Evolutionary conservation across 2,888 invertebrate genomes (phyloP).

Genomic region (Eristalinus sepulchralis): DNA sequence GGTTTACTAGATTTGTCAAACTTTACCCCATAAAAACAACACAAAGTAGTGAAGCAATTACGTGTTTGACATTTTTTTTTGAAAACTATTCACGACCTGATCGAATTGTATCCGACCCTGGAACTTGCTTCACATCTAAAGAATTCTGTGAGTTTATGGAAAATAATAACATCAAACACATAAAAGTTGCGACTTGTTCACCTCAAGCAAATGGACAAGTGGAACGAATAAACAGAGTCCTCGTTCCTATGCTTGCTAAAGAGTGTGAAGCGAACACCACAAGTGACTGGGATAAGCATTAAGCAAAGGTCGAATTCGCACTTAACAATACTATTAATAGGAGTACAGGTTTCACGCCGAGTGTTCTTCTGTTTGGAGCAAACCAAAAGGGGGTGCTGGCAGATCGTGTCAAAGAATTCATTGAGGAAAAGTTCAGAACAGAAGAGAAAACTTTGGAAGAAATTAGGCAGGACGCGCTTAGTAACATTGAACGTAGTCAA

Average conservation of each 20-base stretch:
- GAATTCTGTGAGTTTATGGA: too few species aligned
- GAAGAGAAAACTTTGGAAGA: too few species aligned
- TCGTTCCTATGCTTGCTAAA: too few species aligned
- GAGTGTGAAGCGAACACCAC: neutral
- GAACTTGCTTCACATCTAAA: too few species aligned
- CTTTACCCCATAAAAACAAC: conserved; percentile 15
- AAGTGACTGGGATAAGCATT: neutral
- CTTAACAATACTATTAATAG: conserved; percentile 35
- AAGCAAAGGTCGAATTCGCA: conserved; percentile 43
- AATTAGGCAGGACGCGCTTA: too few species aligned
- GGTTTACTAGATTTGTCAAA: neutral
- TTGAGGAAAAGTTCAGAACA: too few species aligned
- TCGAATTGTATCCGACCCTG: conserved; percentile 25
- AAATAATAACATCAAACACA: too few species aligned
- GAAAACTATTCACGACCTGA: conserved; percentile 15
- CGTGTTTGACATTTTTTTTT: conserved; percentile 30
- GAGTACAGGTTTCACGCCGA: conserved; percentile 30
- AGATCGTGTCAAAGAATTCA: conserved; percentile 61
- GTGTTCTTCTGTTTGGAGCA: conserved; percentile 19
- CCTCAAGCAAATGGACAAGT: conserved; percentile 35
- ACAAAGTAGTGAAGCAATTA: conserved; percentile 14
- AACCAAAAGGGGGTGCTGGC: conserved; percentile 28
- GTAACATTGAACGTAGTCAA: too few species aligned
- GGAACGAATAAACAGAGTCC: conserved; percentile 5
- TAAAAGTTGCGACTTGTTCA: conserved; percentile 16